Evolutionary conservation across 2,888 invertebrate genomes (phyloP).

Genomic region (Didymodactylos carnosus): DNA sequence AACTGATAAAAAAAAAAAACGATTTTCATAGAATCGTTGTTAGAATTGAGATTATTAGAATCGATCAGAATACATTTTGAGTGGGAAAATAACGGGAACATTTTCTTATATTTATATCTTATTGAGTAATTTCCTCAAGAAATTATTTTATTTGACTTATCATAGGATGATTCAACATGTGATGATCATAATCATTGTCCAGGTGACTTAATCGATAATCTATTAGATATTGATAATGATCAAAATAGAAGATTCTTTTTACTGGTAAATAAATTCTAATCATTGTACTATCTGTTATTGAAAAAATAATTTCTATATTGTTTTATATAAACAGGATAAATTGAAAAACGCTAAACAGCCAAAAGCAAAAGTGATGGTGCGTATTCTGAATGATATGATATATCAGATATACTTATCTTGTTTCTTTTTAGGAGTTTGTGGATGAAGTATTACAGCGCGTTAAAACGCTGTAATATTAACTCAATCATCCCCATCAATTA

Average conservation of each 20-base stretch:
- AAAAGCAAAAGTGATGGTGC: neutral
- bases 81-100: too few relatives aligned
- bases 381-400: neutral
- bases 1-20: neutral
- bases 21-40: too few relatives aligned
- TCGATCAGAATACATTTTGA: too few relatives aligned
- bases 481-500: too few relatives aligned
- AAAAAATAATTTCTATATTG: neutral
- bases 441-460: slow-evolving; percentile 4
- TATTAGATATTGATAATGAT: slow-evolving; percentile 77
- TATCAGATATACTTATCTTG: neutral
- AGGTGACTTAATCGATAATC: slow-evolving; percentile 7
- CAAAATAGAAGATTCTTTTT: slow-evolving; percentile 49
- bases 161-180: slow-evolving; percentile 4
- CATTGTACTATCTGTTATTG: too few relatives aligned
- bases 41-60: too few relatives aligned
- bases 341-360: slow-evolving; percentile 3
- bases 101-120: too few relatives aligned
- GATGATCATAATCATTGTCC: slow-evolving; percentile 12
- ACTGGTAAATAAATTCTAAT: slow-evolving; percentile 20
- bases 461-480: slow-evolving; percentile 7
- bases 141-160: neutral
- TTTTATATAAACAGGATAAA: too few relatives aligned
- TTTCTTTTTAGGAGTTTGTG: slow-evolving; percentile 4
- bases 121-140: too few relatives aligned